Evolutionary conservation across 2,797 vertebrate genomes (phyloP).

Genomic region (Microctenopoma lineatum): DNA sequence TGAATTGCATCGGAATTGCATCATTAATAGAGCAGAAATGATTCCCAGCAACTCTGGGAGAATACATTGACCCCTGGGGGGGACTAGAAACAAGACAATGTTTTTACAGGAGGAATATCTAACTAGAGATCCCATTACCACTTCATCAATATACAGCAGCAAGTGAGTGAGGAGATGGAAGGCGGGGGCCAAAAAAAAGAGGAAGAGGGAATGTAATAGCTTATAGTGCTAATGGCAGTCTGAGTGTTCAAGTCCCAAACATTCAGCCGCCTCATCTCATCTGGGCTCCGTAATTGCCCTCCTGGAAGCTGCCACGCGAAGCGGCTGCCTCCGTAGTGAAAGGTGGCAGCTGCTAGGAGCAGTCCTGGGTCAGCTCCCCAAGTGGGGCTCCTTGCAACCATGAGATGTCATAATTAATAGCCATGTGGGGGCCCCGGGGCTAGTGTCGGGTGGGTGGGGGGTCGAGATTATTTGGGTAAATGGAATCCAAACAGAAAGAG

Average conservation of each 20-base stretch:
- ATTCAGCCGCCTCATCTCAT: slow-evolving; percentile 75
- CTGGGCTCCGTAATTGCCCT: slow-evolving; percentile 78
- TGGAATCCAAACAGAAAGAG: slow-evolving; percentile 64
- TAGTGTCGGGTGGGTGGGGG: slow-evolving; percentile 31
- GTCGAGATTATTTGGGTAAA: slow-evolving; percentile 62
- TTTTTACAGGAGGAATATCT: slow-evolving; percentile 78
- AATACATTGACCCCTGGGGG: slow-evolving; percentile 78
- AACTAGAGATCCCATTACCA: slow-evolving; percentile 77
- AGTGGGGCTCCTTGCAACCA: slow-evolving; percentile 71
- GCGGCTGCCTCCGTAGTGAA: slow-evolving; percentile 68
- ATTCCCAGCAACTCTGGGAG: slow-evolving; percentile 69
- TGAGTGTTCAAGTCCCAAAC: slow-evolving; percentile 75
- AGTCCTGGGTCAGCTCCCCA: slow-evolving; percentile 72
- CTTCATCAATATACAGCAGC: slow-evolving; percentile 78
- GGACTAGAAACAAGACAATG: slow-evolving; percentile 75
- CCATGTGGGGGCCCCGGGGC: slow-evolving; percentile 61
- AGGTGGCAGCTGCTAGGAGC: slow-evolving; percentile 81
- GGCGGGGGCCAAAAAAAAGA: slow-evolving; percentile 24
- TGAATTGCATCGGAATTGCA: slow-evolving; percentile 78
- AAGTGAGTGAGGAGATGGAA: slow-evolving; percentile 48
- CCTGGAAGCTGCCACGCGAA: slow-evolving; percentile 72
- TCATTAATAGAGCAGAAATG: slow-evolving; percentile 81
- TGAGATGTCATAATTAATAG: slow-evolving; percentile 84
- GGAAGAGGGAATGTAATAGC: slow-evolving; percentile 63
- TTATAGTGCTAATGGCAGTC: slow-evolving; percentile 74